Evolutionary conservation across 2,113 vertebrate genomes (phyloP).

Genomic region (Emydocephalus ijimae): DNA sequence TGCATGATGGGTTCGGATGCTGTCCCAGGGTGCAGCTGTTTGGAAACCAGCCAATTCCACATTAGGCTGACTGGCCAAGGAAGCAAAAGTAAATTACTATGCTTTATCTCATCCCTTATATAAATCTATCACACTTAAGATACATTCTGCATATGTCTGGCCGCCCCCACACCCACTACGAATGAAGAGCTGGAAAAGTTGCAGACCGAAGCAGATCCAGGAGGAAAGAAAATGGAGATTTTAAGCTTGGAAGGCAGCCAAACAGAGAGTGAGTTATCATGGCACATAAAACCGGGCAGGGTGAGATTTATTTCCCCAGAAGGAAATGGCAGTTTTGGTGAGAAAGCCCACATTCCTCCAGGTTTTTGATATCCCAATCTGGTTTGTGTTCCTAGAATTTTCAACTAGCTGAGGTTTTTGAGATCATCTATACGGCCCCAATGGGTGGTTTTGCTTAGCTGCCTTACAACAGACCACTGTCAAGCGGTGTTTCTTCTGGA

Average conservation of each 20-base stretch:
- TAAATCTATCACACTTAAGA: not conserved
- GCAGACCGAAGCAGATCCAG: not conserved
- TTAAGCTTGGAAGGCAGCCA: not conserved
- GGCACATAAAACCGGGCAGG: not conserved
- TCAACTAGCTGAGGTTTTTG: not conserved
- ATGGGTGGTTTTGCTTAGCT: not conserved
- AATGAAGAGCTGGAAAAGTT: not conserved
- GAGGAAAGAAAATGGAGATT: not conserved
- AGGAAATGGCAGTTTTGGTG: not conserved
- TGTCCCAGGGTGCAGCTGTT: not conserved
- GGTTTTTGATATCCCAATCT: not conserved
- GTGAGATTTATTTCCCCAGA: not conserved
- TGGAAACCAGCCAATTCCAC: not conserved
- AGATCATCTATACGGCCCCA: not conserved
- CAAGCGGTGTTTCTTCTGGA: not conserved
- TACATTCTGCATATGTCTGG: not conserved
- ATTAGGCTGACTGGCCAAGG: not conserved
- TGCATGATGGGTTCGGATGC: not conserved
- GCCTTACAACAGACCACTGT: not conserved
- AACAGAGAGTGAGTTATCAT: not conserved
- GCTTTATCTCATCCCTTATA: not conserved
- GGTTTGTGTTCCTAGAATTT: not conserved
- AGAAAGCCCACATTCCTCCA: not conserved
- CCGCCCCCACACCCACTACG: not conserved
- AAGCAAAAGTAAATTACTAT: not conserved